These are phyloP conservation scores for Mohoua ochrocephala DNA, from an alignment of 2,113 vertebrate species.

Conservation along the genomic window DNA sequence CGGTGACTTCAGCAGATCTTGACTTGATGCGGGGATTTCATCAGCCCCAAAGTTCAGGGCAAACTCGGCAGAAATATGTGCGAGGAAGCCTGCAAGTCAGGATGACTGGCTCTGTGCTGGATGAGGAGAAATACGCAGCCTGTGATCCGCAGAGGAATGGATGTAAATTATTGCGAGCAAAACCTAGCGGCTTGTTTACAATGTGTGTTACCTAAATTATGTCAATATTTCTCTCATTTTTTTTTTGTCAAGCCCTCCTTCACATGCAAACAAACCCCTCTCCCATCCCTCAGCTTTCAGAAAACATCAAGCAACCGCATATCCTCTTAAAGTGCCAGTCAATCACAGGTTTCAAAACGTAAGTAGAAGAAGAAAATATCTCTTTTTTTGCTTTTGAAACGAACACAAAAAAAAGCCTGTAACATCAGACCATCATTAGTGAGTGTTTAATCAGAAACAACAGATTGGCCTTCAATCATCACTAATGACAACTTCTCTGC, in stretches of 20 bases:
- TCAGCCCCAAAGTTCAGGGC: background rate
- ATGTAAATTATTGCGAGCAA: slow-evolving; percentile 14
- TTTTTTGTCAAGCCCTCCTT: background rate
- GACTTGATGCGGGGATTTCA: background rate
- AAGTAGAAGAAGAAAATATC: background rate
- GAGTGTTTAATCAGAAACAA: slow-evolving; percentile 11
- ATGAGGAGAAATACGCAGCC: background rate
- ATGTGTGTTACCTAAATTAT: slow-evolving; percentile 14
- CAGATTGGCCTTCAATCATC: background rate
- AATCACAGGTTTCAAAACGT: background rate
- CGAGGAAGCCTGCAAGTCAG: background rate
- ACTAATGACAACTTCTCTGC: background rate
- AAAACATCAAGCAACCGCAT: background rate
- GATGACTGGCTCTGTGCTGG: background rate
- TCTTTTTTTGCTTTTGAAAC: background rate
- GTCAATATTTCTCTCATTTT: background rate
- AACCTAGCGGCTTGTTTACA: slow-evolving; percentile 32
- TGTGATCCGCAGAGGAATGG: background rate
- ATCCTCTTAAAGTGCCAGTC: background rate
- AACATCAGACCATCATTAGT: background rate
- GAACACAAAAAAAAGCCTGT: background rate
- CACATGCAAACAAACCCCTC: slow-evolving; percentile 12
- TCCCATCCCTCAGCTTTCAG: background rate
- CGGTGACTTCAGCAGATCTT: background rate
- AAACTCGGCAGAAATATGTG: background rate